A percentile compares a stretch with the other conserved stretches of the same genome.
These are phyloP conservation scores for Lepidocyrtoides sp. DNA, from an alignment of 2,888 invertebrate genomes.

Conservation along the genomic window DNA sequence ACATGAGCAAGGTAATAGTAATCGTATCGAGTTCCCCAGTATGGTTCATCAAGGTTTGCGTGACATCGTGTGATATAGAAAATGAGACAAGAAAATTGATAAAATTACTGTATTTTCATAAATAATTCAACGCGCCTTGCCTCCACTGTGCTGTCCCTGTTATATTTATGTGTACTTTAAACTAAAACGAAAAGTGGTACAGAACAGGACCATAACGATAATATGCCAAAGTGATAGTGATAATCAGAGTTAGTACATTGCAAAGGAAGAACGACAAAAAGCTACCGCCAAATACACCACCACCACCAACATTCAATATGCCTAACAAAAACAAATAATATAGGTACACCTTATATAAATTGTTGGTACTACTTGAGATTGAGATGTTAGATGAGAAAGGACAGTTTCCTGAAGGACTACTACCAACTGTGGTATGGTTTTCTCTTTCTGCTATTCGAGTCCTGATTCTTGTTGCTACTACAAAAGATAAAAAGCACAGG, in stretches of 20 bases:
- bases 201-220: background rate
- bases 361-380: background rate
- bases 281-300: background rate
- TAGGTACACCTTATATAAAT: conserved; percentile 24
- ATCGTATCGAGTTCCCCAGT: background rate
- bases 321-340: background rate
- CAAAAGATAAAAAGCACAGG: too few species aligned
- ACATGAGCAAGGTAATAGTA: background rate
- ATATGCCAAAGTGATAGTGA: too few species aligned
- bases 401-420: background rate
- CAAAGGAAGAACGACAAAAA: background rate
- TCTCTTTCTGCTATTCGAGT: too few species aligned
- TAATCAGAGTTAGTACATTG: background rate
- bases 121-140: conserved; percentile 56
- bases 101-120: conserved; percentile 49
- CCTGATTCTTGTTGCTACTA: too few species aligned
- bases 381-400: background rate
- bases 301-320: background rate
- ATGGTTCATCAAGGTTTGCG: background rate
- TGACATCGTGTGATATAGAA: conserved; percentile 40
- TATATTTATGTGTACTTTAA: background rate
- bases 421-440: too few species aligned
- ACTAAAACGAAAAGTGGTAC: background rate
- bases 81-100: conserved; percentile 66
- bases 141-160: background rate